A percentile compares a stretch with the other conserved stretches of the same genome.
Conservation (phyloP, 92 coral and sea anemone genomes). For the Epizoanthus ramosus region DNA sequence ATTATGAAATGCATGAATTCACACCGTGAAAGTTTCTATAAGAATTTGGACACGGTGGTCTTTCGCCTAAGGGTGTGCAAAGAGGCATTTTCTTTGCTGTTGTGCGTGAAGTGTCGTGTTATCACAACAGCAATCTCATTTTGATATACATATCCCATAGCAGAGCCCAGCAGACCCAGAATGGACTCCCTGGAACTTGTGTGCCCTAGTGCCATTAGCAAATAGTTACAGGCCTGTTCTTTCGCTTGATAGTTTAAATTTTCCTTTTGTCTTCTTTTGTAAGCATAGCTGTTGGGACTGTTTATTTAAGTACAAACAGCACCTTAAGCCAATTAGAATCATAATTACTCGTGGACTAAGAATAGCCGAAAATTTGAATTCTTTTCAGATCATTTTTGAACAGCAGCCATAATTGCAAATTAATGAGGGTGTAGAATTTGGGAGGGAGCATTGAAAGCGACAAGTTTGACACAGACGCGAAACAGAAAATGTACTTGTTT, state of each 20-base stretch:
- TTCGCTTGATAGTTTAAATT: constrained; percentile 9
- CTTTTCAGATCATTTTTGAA: constrained; percentile 14
- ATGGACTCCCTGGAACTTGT: neutral
- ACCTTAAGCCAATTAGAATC: constrained; percentile 37
- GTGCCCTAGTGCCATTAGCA: neutral
- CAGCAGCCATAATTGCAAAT: constrained; percentile 26
- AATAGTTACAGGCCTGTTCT: constrained; percentile 20
- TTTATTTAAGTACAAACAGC: constrained; percentile 38
- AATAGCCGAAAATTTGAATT: constrained; percentile 38
- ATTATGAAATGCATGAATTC: constrained; percentile 19
- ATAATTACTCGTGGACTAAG: constrained; percentile 26
- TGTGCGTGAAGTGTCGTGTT: neutral
- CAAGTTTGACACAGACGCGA: constrained; percentile 13
- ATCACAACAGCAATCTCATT: too few relatives aligned
- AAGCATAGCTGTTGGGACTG: constrained; percentile 22
- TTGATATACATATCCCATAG: too few relatives aligned
- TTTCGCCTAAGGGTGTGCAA: neutral
- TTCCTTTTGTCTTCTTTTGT: constrained; percentile 37
- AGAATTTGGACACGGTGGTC: constrained; percentile 18
- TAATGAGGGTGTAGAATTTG: neutral
- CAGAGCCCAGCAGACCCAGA: neutral
- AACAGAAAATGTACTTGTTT: neutral
- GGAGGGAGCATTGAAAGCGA: neutral
- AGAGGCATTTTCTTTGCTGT: neutral
- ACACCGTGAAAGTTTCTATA: constrained; percentile 6